Conservation (phyloP, 2,888 invertebrate species). For the Pristionchus arcanus region DNA sequence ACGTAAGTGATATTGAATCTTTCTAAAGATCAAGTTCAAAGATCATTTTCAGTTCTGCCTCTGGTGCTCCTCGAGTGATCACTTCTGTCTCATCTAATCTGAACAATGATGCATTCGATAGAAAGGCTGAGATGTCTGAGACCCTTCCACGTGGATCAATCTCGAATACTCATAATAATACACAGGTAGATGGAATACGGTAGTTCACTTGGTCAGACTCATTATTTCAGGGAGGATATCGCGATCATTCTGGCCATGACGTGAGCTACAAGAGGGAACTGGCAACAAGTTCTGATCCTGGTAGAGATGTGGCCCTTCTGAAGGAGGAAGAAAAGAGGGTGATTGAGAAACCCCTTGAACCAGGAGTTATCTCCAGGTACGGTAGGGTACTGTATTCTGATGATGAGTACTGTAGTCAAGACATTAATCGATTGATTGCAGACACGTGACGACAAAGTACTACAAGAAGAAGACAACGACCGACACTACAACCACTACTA, state of each 20-base stretch:
- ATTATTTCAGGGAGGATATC: constrained; percentile 69
- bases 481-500: constrained; percentile 72
- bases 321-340: constrained; percentile 75
- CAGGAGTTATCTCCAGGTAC: constrained; percentile 75
- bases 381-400: not conserved
- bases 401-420: not conserved
- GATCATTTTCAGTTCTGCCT: not conserved
- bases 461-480: constrained; percentile 79
- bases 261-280: constrained; percentile 75
- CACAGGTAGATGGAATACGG: constrained; percentile 60
- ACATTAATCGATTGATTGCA: constrained; percentile 43
- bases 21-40: not conserved
- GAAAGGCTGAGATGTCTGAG: constrained; percentile 70
- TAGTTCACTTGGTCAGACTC: not conserved
- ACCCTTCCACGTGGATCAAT: constrained; percentile 68
- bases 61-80: constrained; percentile 37
- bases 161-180: constrained; percentile 72
- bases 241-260: constrained; percentile 74
- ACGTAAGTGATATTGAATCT: constrained; percentile 52
- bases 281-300: constrained; percentile 75
- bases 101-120: constrained; percentile 65
- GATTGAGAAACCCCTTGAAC: constrained; percentile 74
- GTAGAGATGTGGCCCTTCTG: constrained; percentile 71
- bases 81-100: constrained; percentile 8
- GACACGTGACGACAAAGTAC: constrained; percentile 78